Base-by-base conservation (phyloP, 2,113 vertebrate genomes). In the Stegostoma tigrinum region DNA sequence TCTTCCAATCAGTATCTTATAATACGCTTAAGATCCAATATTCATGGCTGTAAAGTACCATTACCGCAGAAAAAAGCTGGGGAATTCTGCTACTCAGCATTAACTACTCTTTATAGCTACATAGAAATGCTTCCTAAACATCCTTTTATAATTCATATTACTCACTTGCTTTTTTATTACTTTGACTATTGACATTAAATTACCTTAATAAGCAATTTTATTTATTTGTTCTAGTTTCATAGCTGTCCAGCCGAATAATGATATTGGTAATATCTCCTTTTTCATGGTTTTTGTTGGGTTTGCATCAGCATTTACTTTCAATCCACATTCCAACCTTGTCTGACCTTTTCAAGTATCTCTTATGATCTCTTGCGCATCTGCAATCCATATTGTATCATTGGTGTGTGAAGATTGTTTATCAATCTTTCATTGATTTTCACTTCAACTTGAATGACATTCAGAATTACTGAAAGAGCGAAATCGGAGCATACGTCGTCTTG, bases 401-500 rank as follows among this genome's bases (percentile, higher is more conserved):
- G 87, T 90, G 52, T 30, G 87, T 2, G 30, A 90, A 61, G 27
- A 61, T 90, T 66, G 34, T 66, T n/a, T 34, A 90, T 55, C 52
- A 91, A 91, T 66, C 34, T 66, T 91, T 17, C 30, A 91, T 66
- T 91, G 89, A 91, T 91, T 30, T 93, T 93, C 89, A 93, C 34
- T 38, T 93, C 89, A 67, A 93, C 89, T 55, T 93, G 61, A n/a
- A 93, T 66, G 15, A 21, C 89, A 66, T 67, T 34, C 55, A 66
- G 64, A 66, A 67, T 66, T 34, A 21, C n/a, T 93, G 30, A 38
- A 38, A 19, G 61, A 93, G 38, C 67, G 34, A 93, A 93, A 38
- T 67, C n/a, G 23, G 61, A 93, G 61, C n/a, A 38, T 66, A 38
- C 67, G 34, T 21, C 38, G 52, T 64, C 6, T 64, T 55, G 52